These are phyloP conservation scores for Trichomycterus rosablanca DNA, from an alignment of 2,113 vertebrate genomes.

Conservation along the genomic window DNA sequence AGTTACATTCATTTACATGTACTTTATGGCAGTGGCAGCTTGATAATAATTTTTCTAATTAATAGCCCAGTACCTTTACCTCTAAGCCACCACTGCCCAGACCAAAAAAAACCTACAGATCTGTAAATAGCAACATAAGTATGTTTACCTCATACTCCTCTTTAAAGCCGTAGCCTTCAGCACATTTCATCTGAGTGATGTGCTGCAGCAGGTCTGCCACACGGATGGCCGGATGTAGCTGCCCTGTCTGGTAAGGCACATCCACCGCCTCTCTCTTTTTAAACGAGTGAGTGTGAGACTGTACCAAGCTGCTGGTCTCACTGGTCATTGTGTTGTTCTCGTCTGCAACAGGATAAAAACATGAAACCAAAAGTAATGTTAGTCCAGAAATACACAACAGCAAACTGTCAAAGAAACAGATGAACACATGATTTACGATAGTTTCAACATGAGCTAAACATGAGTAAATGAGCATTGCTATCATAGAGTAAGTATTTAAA, in stretches of 20 bases:
- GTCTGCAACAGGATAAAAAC: slow-evolving; percentile 60
- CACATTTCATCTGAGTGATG: slow-evolving; percentile 98
- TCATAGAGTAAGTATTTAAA: slow-evolving; percentile 17
- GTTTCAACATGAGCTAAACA: slow-evolving; percentile 35
- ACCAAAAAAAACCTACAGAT: too few relatives aligned
- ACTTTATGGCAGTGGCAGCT: too few relatives aligned
- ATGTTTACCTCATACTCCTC: slow-evolving; percentile 87
- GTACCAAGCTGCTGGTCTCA: slow-evolving; percentile 88
- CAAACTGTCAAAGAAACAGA: slow-evolving; percentile 25
- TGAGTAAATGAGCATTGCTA: slow-evolving; percentile 38
- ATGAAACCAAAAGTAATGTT: slow-evolving; percentile 14
- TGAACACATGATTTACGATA: slow-evolving; percentile 21
- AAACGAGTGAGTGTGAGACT: slow-evolving; percentile 78
- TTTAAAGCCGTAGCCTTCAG: slow-evolving; percentile 91
- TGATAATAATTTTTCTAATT: too few relatives aligned
- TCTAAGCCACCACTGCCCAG: too few relatives aligned
- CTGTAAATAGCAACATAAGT: too few relatives aligned
- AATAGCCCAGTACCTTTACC: too few relatives aligned
- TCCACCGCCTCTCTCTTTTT: slow-evolving; percentile 87
- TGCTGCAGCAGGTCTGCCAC: slow-evolving; percentile 95
- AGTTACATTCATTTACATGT: too few relatives aligned
- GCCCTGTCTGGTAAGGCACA: slow-evolving; percentile 89
- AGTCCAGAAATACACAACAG: slow-evolving; percentile 1
- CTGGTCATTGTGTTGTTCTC: slow-evolving; percentile 91
- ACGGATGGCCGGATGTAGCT: slow-evolving; percentile 92